These are phyloP conservation scores for Azemiops feae DNA, from an alignment of 2,113 vertebrate species.

Conservation along the genomic window DNA sequence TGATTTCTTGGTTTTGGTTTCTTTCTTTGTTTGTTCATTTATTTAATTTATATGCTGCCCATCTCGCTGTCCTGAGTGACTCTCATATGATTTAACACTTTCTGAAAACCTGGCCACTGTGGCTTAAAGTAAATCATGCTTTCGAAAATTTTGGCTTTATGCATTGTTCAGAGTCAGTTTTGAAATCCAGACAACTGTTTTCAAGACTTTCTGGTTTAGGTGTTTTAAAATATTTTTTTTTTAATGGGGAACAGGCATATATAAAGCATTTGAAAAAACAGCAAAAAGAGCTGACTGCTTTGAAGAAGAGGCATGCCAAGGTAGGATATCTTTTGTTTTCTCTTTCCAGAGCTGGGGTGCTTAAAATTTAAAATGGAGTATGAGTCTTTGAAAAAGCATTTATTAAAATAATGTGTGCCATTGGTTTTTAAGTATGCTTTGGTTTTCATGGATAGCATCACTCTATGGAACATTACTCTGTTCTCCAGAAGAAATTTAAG, in stretches of 20 bases:
- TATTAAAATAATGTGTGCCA: neutral
- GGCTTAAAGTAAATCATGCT: neutral
- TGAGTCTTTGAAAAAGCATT: neutral
- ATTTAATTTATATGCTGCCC: neutral
- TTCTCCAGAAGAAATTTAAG: neutral
- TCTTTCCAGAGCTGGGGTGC: neutral
- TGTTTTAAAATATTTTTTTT: constrained; percentile 8
- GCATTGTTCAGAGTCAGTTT: neutral
- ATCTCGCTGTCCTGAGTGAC: neutral
- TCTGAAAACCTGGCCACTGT: neutral
- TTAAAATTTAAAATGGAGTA: neutral
- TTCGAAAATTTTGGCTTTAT: neutral
- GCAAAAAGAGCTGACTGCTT: constrained; percentile 89
- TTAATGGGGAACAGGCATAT: constrained; percentile 75
- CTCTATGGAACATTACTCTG: neutral
- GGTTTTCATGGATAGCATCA: neutral
- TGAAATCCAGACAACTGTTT: neutral
- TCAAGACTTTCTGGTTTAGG: constrained; percentile 15
- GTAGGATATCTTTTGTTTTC: constrained; percentile 63
- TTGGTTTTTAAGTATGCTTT: neutral
- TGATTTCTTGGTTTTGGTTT: neutral
- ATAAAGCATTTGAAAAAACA: constrained; percentile 96
- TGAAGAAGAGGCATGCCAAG: constrained; percentile 98
- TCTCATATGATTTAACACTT: neutral
- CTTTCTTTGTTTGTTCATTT: neutral